Percentiles rank a stretch among this genome's conserved stretches.
Evolutionary conservation across 2,797 vertebrate species (phyloP).

Genomic region (Lagocephalus sceleratus): DNA sequence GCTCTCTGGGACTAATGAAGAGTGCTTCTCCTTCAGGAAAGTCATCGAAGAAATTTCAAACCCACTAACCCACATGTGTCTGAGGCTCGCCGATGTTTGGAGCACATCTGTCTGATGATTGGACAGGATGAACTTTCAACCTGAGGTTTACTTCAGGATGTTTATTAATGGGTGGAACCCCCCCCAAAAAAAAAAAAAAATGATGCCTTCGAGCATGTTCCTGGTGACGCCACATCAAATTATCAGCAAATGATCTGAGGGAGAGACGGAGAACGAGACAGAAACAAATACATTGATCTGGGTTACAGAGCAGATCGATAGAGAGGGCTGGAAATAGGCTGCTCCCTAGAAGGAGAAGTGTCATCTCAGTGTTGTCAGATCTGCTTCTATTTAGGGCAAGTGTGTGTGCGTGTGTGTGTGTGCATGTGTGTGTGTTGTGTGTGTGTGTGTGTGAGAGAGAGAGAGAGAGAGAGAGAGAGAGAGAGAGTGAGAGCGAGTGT

Average conservation of each 20-base stretch:
- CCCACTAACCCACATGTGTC: background rate
- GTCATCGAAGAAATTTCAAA: too few species aligned
- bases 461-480: too few species aligned
- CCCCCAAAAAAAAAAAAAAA: too few species aligned
- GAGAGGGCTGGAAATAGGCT: conserved; percentile 69
- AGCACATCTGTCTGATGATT: too few species aligned
- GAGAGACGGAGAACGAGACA: conserved; percentile 8
- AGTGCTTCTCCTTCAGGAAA: too few species aligned
- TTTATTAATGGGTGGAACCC: too few species aligned
- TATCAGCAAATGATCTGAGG: background rate
- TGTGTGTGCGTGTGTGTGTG: conserved; percentile 11
- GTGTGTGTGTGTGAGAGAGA: conserved; percentile 11
- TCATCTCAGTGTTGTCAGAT: conserved; percentile 62
- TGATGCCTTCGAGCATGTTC: too few species aligned
- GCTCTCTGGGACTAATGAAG: too few species aligned
- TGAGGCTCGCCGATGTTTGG: too few species aligned
- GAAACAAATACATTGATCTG: conserved; percentile 57
- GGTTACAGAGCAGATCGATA: conserved; percentile 67
- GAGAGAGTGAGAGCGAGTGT: conserved; percentile 8
- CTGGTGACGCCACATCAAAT: too few species aligned
- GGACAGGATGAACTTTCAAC: too few species aligned
- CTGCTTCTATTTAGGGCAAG: conserved; percentile 60
- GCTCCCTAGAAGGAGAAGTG: conserved; percentile 68
- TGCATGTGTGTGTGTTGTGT: conserved; percentile 8
- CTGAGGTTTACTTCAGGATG: too few species aligned